Conservation (phyloP, 2,888 invertebrate genomes). For the Carabus problematicus region DNA sequence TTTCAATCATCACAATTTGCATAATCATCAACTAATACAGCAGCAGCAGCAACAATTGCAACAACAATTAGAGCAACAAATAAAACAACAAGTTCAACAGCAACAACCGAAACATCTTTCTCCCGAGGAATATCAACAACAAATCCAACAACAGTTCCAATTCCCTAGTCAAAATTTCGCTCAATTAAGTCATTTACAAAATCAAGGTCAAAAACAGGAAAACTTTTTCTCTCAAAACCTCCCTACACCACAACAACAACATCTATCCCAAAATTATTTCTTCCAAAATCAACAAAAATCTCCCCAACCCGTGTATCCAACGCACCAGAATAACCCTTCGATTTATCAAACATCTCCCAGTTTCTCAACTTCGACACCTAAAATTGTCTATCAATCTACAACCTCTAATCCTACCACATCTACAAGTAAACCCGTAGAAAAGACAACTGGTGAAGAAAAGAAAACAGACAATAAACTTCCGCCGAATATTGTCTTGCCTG, state of each 20-base stretch:
- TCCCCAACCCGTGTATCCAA: slow-evolving; percentile 11
- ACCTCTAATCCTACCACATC: slow-evolving; percentile 63
- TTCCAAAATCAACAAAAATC: slow-evolving; percentile 34
- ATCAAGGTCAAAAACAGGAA: slow-evolving; percentile 51
- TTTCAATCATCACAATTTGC: slow-evolving; percentile 50
- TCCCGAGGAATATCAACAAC: slow-evolving; percentile 49
- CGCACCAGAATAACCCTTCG: slow-evolving; percentile 27
- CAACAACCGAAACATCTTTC: slow-evolving; percentile 45
- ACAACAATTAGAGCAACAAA: slow-evolving; percentile 30
- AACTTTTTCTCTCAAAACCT: slow-evolving; percentile 9
- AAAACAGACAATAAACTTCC: slow-evolving; percentile 66
- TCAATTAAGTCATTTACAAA: slow-evolving; percentile 59
- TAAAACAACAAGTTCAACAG: slow-evolving; percentile 42
- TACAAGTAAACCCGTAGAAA: slow-evolving; percentile 59
- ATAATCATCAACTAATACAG: slow-evolving; percentile 53
- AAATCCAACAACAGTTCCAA: slow-evolving; percentile 59
- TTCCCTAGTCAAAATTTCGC: slow-evolving; percentile 59
- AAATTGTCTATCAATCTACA: slow-evolving; percentile 60
- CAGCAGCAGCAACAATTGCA: slow-evolving; percentile 49
- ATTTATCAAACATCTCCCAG: slow-evolving; percentile 38
- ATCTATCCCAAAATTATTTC: slow-evolving; percentile 51
- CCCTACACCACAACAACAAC: slow-evolving; percentile 60
- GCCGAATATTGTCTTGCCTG: slow-evolving; percentile 71
- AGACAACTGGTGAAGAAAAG: slow-evolving; percentile 60
- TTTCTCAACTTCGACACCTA: slow-evolving; percentile 51